Percentiles rank a stretch among this genome's conserved stretches.
Evolutionary conservation across 2,888 invertebrate genomes (phyloP).

Genomic region (Lymantria monacha): DNA sequence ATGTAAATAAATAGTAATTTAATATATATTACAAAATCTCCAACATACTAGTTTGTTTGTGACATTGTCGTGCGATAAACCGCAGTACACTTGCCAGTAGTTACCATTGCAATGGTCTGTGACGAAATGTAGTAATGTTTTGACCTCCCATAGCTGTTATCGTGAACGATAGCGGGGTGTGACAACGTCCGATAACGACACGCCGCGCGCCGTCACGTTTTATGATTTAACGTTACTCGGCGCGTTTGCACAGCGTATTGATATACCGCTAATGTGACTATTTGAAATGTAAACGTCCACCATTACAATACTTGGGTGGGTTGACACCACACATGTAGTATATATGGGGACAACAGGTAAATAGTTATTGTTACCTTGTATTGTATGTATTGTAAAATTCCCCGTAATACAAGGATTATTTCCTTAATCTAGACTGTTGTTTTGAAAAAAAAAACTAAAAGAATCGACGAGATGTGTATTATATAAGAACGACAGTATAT

Average conservation of each 20-base stretch:
- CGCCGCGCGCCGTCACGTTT: conserved; percentile 25
- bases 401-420: no score
- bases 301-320: no score
- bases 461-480: no score
- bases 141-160: conserved; percentile 55
- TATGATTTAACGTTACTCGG: conserved; percentile 29
- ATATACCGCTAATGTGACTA: conserved; percentile 1
- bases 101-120: conserved; percentile 25
- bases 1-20: no score
- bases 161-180: conserved; percentile 42
- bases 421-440: no score
- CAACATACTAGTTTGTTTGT: conserved; percentile 2
- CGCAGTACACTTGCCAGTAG: conserved; percentile 19
- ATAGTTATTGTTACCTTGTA: no score
- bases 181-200: conserved; percentile 43
- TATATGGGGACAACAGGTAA: no score
- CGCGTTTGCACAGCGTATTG: conserved; percentile 6
- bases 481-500: no score
- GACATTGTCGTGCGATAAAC: conserved; percentile 5
- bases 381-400: no score
- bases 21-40: no score
- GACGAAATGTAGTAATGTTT: conserved; percentile 40
- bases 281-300: not conserved
- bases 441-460: no score
- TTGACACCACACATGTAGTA: no score